A percentile compares a stretch with the other conserved stretches of the same genome.
These are phyloP conservation scores for Rugalucina vietnamica DNA, from an alignment of 2,888 invertebrate species.

Conservation along the genomic window DNA sequence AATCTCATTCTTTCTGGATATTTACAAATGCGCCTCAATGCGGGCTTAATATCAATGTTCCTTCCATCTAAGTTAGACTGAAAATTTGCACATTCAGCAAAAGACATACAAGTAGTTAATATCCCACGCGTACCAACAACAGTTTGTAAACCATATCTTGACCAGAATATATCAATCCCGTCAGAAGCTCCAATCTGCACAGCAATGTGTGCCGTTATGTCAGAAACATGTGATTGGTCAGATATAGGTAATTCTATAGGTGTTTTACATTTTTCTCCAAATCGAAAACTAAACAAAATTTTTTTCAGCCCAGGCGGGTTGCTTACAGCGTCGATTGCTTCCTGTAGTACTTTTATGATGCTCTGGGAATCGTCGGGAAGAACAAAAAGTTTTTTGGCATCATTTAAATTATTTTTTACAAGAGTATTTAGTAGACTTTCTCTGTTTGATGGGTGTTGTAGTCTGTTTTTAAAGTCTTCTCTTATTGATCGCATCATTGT, in stretches of 20 bases:
- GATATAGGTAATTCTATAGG: conserved; percentile 9
- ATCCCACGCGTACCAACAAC: neutral
- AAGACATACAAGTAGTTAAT: neutral
- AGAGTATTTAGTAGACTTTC: neutral
- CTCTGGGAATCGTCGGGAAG: conserved; percentile 1
- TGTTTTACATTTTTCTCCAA: conserved; percentile 26
- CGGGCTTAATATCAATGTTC: conserved; percentile 1
- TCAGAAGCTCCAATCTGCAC: neutral
- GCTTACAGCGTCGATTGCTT: neutral
- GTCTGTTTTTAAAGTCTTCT: neutral
- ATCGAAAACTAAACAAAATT: conserved; percentile 16
- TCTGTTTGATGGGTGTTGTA: neutral
- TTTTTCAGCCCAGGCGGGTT: neutral
- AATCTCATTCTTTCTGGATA: conserved; percentile 16
- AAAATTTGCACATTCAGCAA: conserved; percentile 25
- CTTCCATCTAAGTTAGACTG: conserved; percentile 5
- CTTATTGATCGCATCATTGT: neutral
- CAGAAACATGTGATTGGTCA: neutral
- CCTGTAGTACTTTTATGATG: neutral
- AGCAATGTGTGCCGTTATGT: neutral
- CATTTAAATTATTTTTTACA: neutral
- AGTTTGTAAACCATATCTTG: conserved; percentile 9
- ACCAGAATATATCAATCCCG: conserved; percentile 15
- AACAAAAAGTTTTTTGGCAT: neutral
- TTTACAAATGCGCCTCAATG: neutral